phyloP scores from a whole-genome alignment of 2,113 vertebrate genomes.

The Rousettus leschenaultii region DNA sequence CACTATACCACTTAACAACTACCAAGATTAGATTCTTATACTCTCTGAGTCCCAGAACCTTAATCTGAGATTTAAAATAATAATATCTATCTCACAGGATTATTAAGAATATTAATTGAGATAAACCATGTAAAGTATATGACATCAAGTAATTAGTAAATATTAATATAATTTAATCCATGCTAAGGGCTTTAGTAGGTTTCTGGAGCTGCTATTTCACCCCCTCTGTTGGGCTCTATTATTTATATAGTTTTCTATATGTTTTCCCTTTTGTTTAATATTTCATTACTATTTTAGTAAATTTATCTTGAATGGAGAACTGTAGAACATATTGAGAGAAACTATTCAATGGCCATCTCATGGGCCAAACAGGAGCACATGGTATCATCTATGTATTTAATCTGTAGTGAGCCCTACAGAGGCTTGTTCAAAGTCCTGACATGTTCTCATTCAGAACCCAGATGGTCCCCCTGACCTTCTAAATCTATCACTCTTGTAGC shows the following conservation, averaged over 20 bases:
- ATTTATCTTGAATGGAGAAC: not conserved
- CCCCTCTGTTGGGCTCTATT: not conserved
- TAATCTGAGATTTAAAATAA: not conserved
- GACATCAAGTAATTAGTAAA: not conserved
- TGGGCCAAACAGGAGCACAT: not conserved
- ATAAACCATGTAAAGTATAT: not conserved
- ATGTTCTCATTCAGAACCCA: not conserved
- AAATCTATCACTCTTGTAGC: not conserved
- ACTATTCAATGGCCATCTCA: not conserved
- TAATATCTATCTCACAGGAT: not conserved
- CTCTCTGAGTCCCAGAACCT: not conserved
- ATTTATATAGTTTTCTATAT: not conserved
- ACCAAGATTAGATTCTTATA: not conserved
- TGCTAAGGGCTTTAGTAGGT: not conserved
- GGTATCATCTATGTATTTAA: not conserved
- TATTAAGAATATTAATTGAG: not conserved
- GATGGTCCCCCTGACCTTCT: not conserved
- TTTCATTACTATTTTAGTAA: conserved; percentile 23
- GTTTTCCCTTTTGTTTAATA: not conserved
- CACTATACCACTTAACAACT: not conserved
- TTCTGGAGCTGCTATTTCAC: not conserved
- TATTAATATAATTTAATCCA: not conserved
- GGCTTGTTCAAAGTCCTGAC: not conserved
- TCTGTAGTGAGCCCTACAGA: not conserved
- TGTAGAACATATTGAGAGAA: not conserved